A percentile compares a stretch with the other conserved stretches of the same genome.
Evolutionary conservation across 2,113 vertebrate species (phyloP).

Genomic region (Micromys minutus): DNA sequence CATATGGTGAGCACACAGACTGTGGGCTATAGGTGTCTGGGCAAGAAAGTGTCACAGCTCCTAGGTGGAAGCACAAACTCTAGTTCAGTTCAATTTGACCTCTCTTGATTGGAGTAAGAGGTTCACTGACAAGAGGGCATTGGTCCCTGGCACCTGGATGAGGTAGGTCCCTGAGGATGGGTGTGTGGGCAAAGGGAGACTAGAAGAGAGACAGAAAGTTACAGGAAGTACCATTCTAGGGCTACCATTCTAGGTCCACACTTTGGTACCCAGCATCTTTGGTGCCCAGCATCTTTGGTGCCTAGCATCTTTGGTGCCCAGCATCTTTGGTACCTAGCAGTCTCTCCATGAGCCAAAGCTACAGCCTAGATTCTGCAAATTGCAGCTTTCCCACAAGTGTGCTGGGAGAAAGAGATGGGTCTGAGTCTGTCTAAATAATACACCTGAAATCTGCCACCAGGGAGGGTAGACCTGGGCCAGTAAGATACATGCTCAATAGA

Average conservation of each 20-base stretch:
- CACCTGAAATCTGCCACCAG: no score
- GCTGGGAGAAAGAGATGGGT: neutral
- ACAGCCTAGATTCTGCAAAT: neutral
- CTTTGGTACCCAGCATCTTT: no score
- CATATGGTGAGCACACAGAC: neutral
- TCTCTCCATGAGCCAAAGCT: neutral
- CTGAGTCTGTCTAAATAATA: neutral
- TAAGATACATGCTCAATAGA: neutral
- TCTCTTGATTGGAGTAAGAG: neutral
- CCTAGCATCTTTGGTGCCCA: no score
- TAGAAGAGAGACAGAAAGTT: neutral
- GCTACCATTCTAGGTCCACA: no score
- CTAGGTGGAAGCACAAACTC: no score
- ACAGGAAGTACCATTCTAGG: neutral
- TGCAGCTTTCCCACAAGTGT: neutral
- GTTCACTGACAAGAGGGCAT: neutral
- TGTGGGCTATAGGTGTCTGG: rapidly evolving
- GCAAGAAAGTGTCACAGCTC: no score
- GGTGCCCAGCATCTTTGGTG: no score
- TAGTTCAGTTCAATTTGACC: neutral
- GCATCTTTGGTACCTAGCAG: rapidly evolving
- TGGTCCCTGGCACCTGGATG: neutral
- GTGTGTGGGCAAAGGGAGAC: neutral
- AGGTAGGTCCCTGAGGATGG: neutral
- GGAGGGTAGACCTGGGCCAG: neutral